Evolutionary conservation across 2,113 vertebrate genomes (phyloP).

Genomic region (Rhizomys pruinosus): DNA sequence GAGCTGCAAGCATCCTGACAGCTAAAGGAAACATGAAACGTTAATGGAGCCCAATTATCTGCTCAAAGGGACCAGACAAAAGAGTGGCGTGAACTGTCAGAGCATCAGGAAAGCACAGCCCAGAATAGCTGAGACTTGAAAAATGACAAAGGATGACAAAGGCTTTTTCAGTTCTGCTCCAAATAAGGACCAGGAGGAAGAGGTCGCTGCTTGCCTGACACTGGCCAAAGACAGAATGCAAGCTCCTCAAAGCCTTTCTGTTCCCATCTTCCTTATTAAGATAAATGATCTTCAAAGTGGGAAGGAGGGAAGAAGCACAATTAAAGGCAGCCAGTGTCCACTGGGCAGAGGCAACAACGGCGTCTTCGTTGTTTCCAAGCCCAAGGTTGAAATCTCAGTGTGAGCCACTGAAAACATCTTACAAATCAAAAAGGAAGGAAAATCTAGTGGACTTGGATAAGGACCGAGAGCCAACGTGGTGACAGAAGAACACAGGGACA

Average conservation of each 20-base stretch:
- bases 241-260: neutral
- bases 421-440: neutral
- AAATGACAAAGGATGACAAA: neutral
- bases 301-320: neutral
- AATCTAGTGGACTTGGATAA: neutral
- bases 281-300: neutral
- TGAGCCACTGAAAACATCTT: neutral
- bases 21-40: constrained; percentile 15
- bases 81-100: neutral
- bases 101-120: neutral
- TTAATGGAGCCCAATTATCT: constrained; percentile 6
- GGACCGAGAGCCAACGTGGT: neutral
- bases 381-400: neutral
- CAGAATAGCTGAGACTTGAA: neutral
- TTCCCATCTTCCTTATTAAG: constrained; percentile 4
- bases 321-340: neutral
- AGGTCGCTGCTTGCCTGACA: neutral
- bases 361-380: neutral
- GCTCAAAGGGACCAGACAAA: constrained; percentile 33
- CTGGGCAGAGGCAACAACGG: no score
- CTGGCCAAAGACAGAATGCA: neutral
- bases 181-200: neutral
- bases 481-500: fast-evolving
- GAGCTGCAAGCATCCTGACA: neutral
- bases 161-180: constrained; percentile 17